Conservation (phyloP, 2,888 invertebrate species). For the Polylopha cassiicola region DNA sequence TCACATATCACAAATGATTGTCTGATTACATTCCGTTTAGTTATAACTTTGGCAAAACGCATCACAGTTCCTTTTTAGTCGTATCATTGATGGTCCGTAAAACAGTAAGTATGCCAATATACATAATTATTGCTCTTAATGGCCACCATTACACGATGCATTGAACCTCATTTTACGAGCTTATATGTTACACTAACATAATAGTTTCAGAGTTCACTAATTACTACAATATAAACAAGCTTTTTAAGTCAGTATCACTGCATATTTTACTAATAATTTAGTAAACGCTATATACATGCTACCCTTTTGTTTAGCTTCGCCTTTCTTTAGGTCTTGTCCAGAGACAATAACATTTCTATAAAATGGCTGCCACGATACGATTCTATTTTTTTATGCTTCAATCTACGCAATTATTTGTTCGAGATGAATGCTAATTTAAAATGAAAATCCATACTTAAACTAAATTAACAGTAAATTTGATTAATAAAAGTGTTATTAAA, state of each 20-base stretch:
- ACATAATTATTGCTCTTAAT: slow-evolving; percentile 76
- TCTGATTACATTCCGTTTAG: slow-evolving; percentile 57
- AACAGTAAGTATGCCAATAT: slow-evolving; percentile 73
- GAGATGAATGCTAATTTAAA: too few relatives aligned
- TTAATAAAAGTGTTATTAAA: too few relatives aligned
- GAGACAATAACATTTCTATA: slow-evolving; percentile 66
- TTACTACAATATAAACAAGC: slow-evolving; percentile 39
- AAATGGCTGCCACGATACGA: slow-evolving; percentile 70
- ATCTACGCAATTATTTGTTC: slow-evolving; percentile 30
- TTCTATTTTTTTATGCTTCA: slow-evolving; percentile 42
- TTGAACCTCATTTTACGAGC: slow-evolving; percentile 63
- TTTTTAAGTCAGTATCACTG: slow-evolving; percentile 43
- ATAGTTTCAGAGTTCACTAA: slow-evolving; percentile 43
- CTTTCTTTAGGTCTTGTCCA: slow-evolving; percentile 69
- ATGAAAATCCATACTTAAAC: too few relatives aligned
- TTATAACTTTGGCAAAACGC: slow-evolving; percentile 37
- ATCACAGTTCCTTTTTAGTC: slow-evolving; percentile 40
- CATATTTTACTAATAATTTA: slow-evolving; percentile 54
- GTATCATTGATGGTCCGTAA: slow-evolving; percentile 58
- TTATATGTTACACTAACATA: slow-evolving; percentile 41
- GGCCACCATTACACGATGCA: slow-evolving; percentile 77
- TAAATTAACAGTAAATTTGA: too few relatives aligned
- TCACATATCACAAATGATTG: slow-evolving; percentile 51
- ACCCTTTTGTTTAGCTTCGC: slow-evolving; percentile 77
- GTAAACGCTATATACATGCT: slow-evolving; percentile 72